phyloP scores from a whole-genome alignment of 2,113 vertebrate genomes.

The Pogonocichla stellata region DNA sequence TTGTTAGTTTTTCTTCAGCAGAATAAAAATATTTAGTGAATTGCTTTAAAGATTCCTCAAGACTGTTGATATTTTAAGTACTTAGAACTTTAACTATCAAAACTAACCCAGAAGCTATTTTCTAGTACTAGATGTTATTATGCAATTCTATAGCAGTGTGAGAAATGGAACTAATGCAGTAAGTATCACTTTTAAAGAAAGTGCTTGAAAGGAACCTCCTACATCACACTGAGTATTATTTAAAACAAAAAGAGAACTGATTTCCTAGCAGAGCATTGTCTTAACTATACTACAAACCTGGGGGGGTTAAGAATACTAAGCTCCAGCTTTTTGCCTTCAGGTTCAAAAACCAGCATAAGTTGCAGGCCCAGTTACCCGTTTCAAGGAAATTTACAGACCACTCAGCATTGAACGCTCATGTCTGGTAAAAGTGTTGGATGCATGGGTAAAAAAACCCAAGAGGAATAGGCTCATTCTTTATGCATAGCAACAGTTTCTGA shows the following conservation, averaged over 20 bases:
- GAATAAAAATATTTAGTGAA: constrained; percentile 82
- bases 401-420: neutral
- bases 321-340: neutral
- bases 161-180: constrained; percentile 54
- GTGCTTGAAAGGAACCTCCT: constrained; percentile 58
- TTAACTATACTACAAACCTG: constrained; percentile 22
- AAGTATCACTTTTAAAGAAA: constrained; percentile 52
- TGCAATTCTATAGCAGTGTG: constrained; percentile 61
- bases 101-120: constrained; percentile 59
- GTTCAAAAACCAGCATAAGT: neutral
- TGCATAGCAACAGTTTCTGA: constrained; percentile 49
- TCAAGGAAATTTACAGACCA: neutral
- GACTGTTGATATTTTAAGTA: constrained; percentile 68
- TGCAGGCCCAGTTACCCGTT: neutral
- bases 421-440: constrained; percentile 40
- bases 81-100: constrained; percentile 74
- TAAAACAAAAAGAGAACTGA: constrained; percentile 14
- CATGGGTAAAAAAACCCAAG: neutral
- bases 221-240: constrained; percentile 34
- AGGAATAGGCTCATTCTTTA: constrained; percentile 3
- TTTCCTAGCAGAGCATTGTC: constrained; percentile 18
- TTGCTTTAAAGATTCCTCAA: constrained; percentile 72
- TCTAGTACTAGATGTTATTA: constrained; percentile 70
- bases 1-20: constrained; percentile 80
- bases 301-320: neutral